Percentiles rank a stretch among this genome's conserved stretches.
These are phyloP conservation scores for Macheiramphus alcinus DNA, from an alignment of 2,113 vertebrate genomes.

Conservation along the genomic window DNA sequence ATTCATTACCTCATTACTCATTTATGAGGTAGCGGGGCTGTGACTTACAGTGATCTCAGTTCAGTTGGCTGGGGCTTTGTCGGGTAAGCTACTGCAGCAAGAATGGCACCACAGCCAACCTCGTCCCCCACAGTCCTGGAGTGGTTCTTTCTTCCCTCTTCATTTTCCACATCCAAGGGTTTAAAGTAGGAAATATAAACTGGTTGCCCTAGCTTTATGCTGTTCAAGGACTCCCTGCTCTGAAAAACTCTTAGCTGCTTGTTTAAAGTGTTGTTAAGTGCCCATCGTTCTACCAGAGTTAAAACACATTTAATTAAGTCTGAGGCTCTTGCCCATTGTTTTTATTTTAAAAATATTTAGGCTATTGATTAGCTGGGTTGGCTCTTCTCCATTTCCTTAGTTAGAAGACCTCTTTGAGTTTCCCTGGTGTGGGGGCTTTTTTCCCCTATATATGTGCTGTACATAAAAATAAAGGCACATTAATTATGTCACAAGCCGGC, in stretches of 20 bases:
- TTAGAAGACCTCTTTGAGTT: neutral
- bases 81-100: neutral
- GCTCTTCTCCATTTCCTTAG: neutral
- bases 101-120: neutral
- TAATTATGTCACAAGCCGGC: neutral
- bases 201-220: neutral
- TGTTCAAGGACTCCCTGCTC: slow-evolving; percentile 11
- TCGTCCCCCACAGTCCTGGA: neutral
- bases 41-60: neutral
- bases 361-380: slow-evolving; percentile 10
- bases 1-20: neutral
- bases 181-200: neutral
- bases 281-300: neutral
- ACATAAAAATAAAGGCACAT: neutral
- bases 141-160: neutral
- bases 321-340: neutral
- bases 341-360: slow-evolving; percentile 41
- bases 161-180: neutral
- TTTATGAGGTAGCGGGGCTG: neutral
- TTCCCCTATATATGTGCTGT: neutral
- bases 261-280: neutral
- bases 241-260: neutral
- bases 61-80: neutral
- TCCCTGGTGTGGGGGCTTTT: neutral
- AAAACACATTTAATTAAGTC: slow-evolving; percentile 2